These are phyloP conservation scores for Daboia siamensis DNA, from an alignment of 2,113 vertebrate genomes.

Conservation along the genomic window DNA sequence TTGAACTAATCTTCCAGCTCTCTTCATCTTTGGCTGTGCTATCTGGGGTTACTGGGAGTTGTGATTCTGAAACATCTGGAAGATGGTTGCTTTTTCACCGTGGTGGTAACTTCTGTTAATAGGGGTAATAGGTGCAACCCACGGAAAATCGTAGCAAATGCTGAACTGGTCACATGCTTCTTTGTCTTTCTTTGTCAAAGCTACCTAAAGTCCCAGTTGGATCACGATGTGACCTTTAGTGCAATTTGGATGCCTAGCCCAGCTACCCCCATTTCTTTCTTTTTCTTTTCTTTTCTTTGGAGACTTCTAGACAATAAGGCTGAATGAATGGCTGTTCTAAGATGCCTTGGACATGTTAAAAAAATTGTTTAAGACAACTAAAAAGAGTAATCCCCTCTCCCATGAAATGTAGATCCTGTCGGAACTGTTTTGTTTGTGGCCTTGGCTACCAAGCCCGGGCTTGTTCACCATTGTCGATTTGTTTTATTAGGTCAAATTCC, in stretches of 20 bases:
- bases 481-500: background rate
- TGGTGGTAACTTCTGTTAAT: background rate
- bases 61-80: background rate
- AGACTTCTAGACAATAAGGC: background rate
- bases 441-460: background rate
- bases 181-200: background rate
- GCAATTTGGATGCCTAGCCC: background rate
- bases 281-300: background rate
- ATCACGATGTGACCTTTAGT: background rate
- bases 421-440: background rate
- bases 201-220: background rate
- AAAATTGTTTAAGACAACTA: background rate
- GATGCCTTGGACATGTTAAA: background rate
- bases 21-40: background rate
- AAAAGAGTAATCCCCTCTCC: background rate
- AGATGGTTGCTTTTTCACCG: background rate
- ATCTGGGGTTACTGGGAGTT: background rate
- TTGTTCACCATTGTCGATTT: background rate
- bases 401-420: background rate
- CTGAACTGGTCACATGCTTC: background rate
- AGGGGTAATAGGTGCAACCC: background rate
- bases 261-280: background rate
- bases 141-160: background rate
- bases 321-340: background rate
- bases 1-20: background rate